Evolutionary conservation across 2,797 vertebrate genomes (phyloP), one percentile per base, ranked within the genome.

Genomic region (Ibycter americanus): DNA sequence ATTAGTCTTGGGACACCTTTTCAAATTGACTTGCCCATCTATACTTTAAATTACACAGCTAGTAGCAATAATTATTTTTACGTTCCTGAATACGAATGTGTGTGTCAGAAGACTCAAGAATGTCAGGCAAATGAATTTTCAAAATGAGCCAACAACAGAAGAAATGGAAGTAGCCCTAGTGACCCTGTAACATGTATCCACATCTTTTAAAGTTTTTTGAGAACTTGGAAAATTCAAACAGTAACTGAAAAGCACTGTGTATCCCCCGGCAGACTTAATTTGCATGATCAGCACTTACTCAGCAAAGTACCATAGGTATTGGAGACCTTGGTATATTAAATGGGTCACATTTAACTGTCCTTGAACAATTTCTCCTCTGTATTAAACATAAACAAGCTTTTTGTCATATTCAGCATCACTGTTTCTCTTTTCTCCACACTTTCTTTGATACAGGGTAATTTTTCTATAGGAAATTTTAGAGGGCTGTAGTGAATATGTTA

Each of bases 191-290:
- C 36, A 67, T n/a, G 19, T 91, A 74, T 83, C 78, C 40, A 84
- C 36, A 29, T 47, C 61, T 85, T 55, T 91, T 8, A 90, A 97
- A 97, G 81, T 97, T 97, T 93, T 97, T 93, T 96, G 87, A 91
- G 87, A 95, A 97, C 93, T 90, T 91, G 63, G 44, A 89, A 91
- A 96, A 97, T 96, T 97, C 87, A 73, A 68, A 89, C 83, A 91
- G 85, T 93, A 91, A 78, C 79, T 93, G 93, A 96, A 97, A 97
- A 97, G 62, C 81, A 49, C 56, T 61, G 40, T 70, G 94, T 96
- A 89, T 96, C 92, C 89, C 93, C 79, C 91, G 96, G 96, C 96
- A 97, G 76, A 78, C 80, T 95, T 96, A 89, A 97, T 98, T 98
- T 97, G 91, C 76, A 86, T 94, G 82, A 79, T 96, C 87, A 92